These are phyloP conservation scores for Eutrigla gurnardus DNA, from an alignment of 2,797 vertebrate species.

Conservation along the genomic window DNA sequence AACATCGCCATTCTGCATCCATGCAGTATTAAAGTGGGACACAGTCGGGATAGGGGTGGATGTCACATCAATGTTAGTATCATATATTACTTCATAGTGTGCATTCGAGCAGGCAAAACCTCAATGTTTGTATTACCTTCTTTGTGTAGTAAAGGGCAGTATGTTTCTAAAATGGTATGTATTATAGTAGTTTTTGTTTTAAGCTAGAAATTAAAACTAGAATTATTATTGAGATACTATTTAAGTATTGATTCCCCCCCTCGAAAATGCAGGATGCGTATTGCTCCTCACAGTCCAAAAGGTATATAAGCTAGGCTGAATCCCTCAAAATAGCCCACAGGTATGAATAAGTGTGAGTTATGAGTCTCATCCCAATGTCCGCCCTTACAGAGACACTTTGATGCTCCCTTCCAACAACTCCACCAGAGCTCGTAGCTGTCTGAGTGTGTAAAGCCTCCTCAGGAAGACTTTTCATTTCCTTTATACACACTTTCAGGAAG, in stretches of 20 bases:
- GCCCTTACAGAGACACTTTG: slow-evolving; percentile 44
- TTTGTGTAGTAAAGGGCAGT: neutral
- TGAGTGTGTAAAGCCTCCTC: slow-evolving; percentile 24
- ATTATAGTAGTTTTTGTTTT: no score
- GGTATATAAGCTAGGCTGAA: slow-evolving; percentile 9
- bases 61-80: slow-evolving; percentile 44
- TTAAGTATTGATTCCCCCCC: neutral
- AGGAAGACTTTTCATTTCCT: slow-evolving; percentile 29
- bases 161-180: neutral
- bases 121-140: neutral
- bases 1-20: slow-evolving; percentile 25
- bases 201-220: neutral
- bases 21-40: slow-evolving; percentile 45
- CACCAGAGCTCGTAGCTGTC: slow-evolving; percentile 35
- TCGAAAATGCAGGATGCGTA: neutral
- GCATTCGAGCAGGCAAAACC: slow-evolving; percentile 14
- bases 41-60: slow-evolving; percentile 6
- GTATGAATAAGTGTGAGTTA: slow-evolving; percentile 52
- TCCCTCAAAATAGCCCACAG: slow-evolving; percentile 30
- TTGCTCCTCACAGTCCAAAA: slow-evolving; percentile 16
- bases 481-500: slow-evolving; percentile 26
- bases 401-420: slow-evolving; percentile 50
- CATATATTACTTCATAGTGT: slow-evolving; percentile 31
- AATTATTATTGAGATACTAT: neutral
- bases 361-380: slow-evolving; percentile 48